A percentile compares a stretch with the other conserved stretches of the same genome.
phyloP scores from a whole-genome alignment of 92 coral and sea anemone genomes.

The Palythoa grandis region DNA sequence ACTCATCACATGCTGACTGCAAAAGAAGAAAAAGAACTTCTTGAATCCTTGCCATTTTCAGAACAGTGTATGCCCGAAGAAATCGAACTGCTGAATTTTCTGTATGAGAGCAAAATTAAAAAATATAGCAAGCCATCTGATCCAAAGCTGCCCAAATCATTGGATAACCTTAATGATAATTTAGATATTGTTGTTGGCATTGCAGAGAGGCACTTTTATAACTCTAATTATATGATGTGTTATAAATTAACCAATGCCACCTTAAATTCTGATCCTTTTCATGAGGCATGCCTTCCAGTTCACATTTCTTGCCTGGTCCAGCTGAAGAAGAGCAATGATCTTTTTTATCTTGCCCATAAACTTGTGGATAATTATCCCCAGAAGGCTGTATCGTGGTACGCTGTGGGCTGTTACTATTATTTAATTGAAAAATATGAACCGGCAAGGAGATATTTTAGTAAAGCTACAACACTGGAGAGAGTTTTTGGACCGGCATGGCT shows the following conservation, averaged over 20 bases:
- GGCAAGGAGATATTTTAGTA: conserved; percentile 94
- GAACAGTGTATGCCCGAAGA: conserved; percentile 95
- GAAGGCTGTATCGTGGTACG: conserved; percentile 98
- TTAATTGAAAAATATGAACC: conserved; percentile 94
- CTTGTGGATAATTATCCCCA: conserved; percentile 97
- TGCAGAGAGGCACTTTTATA: conserved; percentile 95
- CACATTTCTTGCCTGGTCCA: conserved; percentile 97
- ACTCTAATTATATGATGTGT: conserved; percentile 79
- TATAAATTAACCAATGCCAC: conserved; percentile 86
- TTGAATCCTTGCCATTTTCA: conserved; percentile 76
- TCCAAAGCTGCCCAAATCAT: conserved; percentile 77
- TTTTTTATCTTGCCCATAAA: conserved; percentile 92
- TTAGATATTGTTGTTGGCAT: conserved; percentile 86
- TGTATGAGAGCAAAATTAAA: conserved; percentile 87
- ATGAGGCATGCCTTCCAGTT: conserved; percentile 88
- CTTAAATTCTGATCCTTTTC: conserved; percentile 83
- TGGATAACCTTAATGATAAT: conserved; percentile 88
- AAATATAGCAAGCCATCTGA: conserved; percentile 81
- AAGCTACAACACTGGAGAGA: conserved; percentile 86
- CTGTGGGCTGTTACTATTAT: conserved; percentile 96
- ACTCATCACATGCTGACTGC: conserved; percentile 97
- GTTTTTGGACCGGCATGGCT: conserved; percentile 99
- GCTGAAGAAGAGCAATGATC: conserved; percentile 90
- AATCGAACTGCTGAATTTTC: conserved; percentile 76
- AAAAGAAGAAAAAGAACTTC: conserved; percentile 78